Evolutionary conservation across 2,113 vertebrate species (phyloP), one percentile per base, ranked within the genome.

Genomic region (Mobula birostris): DNA sequence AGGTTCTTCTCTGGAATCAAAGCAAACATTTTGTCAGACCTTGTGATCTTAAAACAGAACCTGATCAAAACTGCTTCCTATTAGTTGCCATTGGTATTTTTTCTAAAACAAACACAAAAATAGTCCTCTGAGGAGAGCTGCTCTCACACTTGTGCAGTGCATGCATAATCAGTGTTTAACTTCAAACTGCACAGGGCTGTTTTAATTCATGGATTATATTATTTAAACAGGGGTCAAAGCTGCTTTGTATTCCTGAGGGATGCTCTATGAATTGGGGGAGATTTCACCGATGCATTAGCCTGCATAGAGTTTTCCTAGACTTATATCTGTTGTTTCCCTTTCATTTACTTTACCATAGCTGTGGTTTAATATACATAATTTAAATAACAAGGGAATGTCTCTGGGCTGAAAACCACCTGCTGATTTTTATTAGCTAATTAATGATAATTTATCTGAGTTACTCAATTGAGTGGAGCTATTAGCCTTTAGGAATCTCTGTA

Each of bases 401-500:
- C 97, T 97, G 97, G 97, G 97, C 98, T 97, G 96, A 95, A 95
- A 99, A 98, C 97, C 97, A 98, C 98, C 98, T 99, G 98, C 98
- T 98, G 97, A 97, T 97, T 98, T 98, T 98, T 98, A 98, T 98
- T 98, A 99, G 97, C 97, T 98, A 99, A 98, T 99, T 98, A 98
- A 98, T 98, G 97, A 97, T 98, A 98, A 98, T 98, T 98, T 99
- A 98, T 98, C 97, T 97, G 97, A 97, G 97, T 97, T 97, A 97
- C 97, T 98, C 97, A 98, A 98, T 98, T 98, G 97, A 98, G 97
- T 96, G 96, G 96, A 97, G 96, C 96, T 95, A 96, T 98, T 96
- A 97, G 98, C 98, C 98, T 97, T 98, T 96, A 98, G 98, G 98
- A 99, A 97, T 97, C 96, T 96, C 95, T 94, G 96, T 97, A 97